These are phyloP conservation scores for Oxygymnocypris stewartii DNA, from an alignment of 2,113 vertebrate genomes.

Conservation along the genomic window DNA sequence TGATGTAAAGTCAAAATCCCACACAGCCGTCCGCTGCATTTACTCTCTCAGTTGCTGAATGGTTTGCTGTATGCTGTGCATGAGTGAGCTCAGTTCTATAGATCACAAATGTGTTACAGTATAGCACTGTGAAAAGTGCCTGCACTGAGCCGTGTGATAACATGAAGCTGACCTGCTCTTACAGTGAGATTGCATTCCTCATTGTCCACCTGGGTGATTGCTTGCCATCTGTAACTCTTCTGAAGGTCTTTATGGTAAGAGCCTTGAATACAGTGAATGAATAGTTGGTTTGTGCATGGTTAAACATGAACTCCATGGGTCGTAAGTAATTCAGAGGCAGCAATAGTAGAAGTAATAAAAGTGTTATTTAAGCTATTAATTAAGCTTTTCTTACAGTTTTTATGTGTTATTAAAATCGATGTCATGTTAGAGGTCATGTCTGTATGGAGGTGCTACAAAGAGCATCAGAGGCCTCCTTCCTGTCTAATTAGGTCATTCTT, in stretches of 20 bases:
- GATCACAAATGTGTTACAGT: background rate
- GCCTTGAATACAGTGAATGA: background rate
- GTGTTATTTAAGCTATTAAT: conserved; percentile 3
- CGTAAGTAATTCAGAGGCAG: background rate
- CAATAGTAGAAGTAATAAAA: background rate
- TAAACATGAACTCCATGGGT: conserved; percentile 10
- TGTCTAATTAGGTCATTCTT: background rate
- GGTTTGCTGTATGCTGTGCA: background rate
- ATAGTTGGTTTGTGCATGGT: background rate
- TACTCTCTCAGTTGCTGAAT: background rate
- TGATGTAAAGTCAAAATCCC: background rate
- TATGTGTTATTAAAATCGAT: background rate
- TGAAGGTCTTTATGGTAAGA: conserved; percentile 1
- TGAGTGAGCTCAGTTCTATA: conserved; percentile 7
- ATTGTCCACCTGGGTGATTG: conserved; percentile 32
- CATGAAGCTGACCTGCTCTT: background rate
- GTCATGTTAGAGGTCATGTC: background rate
- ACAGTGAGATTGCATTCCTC: background rate
- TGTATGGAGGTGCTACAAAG: background rate
- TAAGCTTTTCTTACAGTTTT: background rate
- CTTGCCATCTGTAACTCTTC: conserved; percentile 22
- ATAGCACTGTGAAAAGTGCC: background rate
- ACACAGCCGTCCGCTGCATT: background rate
- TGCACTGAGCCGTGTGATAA: conserved; percentile 18
- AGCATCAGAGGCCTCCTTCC: background rate